phyloP scores from a whole-genome alignment of 2,797 vertebrate genomes.

The Spinibarbus caldwelli region DNA sequence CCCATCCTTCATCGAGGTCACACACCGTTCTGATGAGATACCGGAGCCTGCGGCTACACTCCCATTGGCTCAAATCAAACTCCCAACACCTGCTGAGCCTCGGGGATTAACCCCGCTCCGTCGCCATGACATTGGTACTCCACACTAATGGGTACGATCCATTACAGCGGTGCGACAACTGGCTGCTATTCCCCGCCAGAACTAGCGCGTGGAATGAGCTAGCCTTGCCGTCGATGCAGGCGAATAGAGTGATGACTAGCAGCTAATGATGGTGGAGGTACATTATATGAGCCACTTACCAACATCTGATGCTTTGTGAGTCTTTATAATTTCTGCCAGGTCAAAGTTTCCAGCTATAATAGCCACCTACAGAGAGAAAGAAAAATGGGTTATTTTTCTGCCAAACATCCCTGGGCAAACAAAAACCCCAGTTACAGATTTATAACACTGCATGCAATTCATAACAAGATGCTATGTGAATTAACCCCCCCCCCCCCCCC shows the following conservation, averaged over 20 bases:
- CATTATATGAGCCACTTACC: constrained; percentile 80
- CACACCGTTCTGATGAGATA: constrained; percentile 16
- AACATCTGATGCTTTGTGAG: constrained; percentile 96
- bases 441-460: not conserved
- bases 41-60: constrained; percentile 2
- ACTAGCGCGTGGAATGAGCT: not conserved
- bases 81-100: constrained; percentile 44
- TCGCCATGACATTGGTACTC: constrained; percentile 33
- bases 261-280: not conserved
- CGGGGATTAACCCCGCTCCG: constrained; percentile 24
- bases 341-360: constrained; percentile 99
- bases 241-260: constrained; percentile 16
- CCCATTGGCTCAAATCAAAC: constrained; percentile 41
- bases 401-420: not conserved
- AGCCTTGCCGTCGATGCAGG: not conserved
- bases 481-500: no score
- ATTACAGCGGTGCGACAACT: constrained; percentile 31
- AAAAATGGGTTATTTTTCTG: constrained; percentile 27
- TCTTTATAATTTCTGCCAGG: constrained; percentile 98
- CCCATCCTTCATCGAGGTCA: constrained; percentile 30
- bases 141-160: constrained; percentile 42
- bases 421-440: constrained; percentile 1
- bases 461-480: not conserved
- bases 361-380: constrained; percentile 82
- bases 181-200: constrained; percentile 18